These are phyloP conservation scores for Caiman crocodilus DNA, from an alignment of 2,797 vertebrate genomes.

Conservation along the genomic window DNA sequence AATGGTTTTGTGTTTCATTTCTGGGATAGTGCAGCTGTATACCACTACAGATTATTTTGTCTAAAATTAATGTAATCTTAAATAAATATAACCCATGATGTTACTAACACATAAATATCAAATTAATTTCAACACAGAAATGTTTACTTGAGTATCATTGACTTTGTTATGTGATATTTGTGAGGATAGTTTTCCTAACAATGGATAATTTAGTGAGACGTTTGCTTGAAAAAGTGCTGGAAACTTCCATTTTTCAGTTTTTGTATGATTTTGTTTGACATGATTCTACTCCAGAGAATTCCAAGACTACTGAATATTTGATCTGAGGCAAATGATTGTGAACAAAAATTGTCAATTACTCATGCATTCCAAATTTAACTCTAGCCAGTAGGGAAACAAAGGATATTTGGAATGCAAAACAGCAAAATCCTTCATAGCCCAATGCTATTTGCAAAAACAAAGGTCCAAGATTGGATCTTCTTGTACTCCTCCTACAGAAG, in stretches of 20 bases:
- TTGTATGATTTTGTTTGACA: background rate
- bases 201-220: conserved; percentile 16
- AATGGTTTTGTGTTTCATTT: conserved; percentile 2
- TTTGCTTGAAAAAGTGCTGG: background rate
- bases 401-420: no score
- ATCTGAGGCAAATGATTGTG: background rate
- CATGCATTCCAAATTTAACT: no score
- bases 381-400: no score
- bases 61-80: background rate
- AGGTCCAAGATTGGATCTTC: no score
- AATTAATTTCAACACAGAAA: background rate
- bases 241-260: background rate
- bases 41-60: background rate
- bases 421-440: no score
- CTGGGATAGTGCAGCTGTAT: background rate
- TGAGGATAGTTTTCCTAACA: conserved; percentile 9
- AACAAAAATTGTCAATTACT: no score
- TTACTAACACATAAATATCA: conserved; percentile 4
- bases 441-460: no score
- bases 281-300: background rate
- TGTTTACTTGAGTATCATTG: background rate
- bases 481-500: no score
- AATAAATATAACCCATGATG: background rate
- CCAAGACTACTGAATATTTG: background rate
- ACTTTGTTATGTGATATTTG: conserved; percentile 5